These are phyloP conservation scores for Oceanites oceanicus DNA, from an alignment of 2,113 vertebrate genomes.

Conservation along the genomic window DNA sequence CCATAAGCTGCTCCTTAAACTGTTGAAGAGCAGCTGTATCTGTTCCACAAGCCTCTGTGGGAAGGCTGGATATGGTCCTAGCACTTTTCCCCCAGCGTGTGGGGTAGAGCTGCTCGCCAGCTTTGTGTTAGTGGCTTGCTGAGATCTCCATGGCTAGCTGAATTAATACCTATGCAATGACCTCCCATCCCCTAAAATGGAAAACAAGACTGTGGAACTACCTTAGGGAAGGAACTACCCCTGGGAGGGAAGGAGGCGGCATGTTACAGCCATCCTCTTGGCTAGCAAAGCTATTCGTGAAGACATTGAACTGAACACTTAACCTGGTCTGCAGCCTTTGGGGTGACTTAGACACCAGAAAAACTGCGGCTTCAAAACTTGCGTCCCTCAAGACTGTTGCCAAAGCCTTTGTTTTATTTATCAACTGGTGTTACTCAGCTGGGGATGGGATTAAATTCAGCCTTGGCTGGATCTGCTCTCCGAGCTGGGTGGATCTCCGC, in stretches of 20 bases:
- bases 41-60: neutral
- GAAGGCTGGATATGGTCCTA: neutral
- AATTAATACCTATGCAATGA: neutral
- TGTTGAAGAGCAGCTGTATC: neutral
- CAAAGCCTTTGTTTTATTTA: neutral
- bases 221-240: neutral
- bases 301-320: neutral
- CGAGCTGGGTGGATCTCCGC: neutral
- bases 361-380: neutral
- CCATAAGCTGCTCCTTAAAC: neutral
- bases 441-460: neutral
- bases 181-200: neutral
- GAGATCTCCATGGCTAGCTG: neutral
- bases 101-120: neutral
- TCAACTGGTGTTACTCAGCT: neutral
- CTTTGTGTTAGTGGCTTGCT: neutral
- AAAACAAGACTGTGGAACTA: neutral
- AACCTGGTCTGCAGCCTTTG: neutral
- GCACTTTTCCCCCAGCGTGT: rapidly evolving
- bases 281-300: neutral
- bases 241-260: neutral
- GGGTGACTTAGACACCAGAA: neutral
- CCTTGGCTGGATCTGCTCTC: neutral
- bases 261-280: neutral
- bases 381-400: neutral